A percentile compares a stretch with the other conserved stretches of the same genome.
phyloP scores from a whole-genome alignment of 2,113 vertebrate genomes.

The Macquaria ambigua region DNA sequence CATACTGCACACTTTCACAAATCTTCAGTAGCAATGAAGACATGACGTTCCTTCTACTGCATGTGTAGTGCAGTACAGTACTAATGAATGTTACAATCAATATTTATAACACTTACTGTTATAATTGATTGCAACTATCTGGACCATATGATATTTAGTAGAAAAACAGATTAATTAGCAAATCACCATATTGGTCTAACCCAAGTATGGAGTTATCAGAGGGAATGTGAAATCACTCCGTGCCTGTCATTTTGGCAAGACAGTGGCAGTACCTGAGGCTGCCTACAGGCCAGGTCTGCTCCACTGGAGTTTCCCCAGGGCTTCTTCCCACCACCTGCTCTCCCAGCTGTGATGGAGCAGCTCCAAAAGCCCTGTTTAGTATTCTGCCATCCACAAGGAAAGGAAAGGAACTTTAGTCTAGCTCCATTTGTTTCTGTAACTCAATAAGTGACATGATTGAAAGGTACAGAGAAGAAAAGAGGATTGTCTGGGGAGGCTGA shows the following conservation, averaged over 20 bases:
- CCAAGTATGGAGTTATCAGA: conserved; percentile 33
- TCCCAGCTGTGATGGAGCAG: conserved; percentile 70
- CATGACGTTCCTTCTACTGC: background rate
- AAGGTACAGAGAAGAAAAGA: conserved; percentile 33
- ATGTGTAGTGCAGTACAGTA: background rate
- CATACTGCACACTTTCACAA: background rate
- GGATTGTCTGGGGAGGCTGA: conserved; percentile 13
- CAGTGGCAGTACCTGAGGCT: conserved; percentile 61
- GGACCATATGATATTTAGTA: background rate
- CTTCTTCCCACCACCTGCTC: conserved; percentile 71
- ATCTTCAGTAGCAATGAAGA: background rate
- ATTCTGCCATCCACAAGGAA: conserved; percentile 51
- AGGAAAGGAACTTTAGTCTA: conserved; percentile 47
- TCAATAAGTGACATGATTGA: conserved; percentile 51
- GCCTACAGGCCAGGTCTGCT: conserved; percentile 66
- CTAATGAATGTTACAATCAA: background rate
- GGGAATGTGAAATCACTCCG: conserved; percentile 26
- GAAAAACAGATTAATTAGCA: background rate
- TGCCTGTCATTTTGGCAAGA: conserved; percentile 49
- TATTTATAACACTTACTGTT: background rate
- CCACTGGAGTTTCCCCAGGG: conserved; percentile 59
- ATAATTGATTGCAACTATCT: background rate
- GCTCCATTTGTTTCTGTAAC: conserved; percentile 54
- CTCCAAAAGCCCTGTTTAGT: conserved; percentile 62
- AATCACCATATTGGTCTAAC: conserved; percentile 4